These are phyloP conservation scores for Gobius niger DNA, from an alignment of 2,113 vertebrate species.

Conservation along the genomic window DNA sequence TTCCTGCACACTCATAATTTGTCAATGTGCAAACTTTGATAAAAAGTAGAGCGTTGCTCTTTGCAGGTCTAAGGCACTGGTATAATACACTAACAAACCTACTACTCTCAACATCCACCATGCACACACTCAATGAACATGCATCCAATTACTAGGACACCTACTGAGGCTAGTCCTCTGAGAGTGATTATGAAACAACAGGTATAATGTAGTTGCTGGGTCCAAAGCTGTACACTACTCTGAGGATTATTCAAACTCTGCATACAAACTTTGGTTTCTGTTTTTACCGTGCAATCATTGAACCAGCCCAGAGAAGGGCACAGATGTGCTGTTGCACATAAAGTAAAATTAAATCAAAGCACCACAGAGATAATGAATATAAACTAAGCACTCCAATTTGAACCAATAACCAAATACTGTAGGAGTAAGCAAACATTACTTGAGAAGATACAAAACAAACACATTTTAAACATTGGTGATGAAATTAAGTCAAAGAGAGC, in stretches of 20 bases:
- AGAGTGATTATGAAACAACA: constrained; percentile 74
- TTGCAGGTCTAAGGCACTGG: constrained; percentile 79
- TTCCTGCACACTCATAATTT: constrained; percentile 42
- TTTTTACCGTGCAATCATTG: constrained; percentile 52
- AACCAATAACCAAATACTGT: constrained; percentile 48
- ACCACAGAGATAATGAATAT: constrained; percentile 58
- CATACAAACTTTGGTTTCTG: constrained; percentile 78
- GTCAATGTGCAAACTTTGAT: constrained; percentile 47
- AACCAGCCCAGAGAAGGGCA: constrained; percentile 41
- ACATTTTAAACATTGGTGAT: constrained; percentile 20
- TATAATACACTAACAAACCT: constrained; percentile 56
- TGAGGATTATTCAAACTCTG: constrained; percentile 71
- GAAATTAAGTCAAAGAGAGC: constrained; percentile 37
- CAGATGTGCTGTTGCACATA: constrained; percentile 12
- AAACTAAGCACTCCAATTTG: constrained; percentile 35
- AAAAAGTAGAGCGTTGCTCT: constrained; percentile 36
- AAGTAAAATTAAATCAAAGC: constrained; percentile 31
- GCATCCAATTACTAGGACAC: constrained; percentile 58
- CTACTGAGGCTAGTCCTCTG: constrained; percentile 73
- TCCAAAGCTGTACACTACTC: constrained; percentile 78
- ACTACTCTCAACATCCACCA: constrained; percentile 44
- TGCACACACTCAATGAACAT: constrained; percentile 19
- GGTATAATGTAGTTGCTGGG: constrained; percentile 84
- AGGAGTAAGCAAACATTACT: constrained; percentile 48
- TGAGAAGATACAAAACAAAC: constrained; percentile 30